These are phyloP conservation scores for Spisula solida DNA, from an alignment of 2,888 invertebrate genomes.

Conservation along the genomic window DNA sequence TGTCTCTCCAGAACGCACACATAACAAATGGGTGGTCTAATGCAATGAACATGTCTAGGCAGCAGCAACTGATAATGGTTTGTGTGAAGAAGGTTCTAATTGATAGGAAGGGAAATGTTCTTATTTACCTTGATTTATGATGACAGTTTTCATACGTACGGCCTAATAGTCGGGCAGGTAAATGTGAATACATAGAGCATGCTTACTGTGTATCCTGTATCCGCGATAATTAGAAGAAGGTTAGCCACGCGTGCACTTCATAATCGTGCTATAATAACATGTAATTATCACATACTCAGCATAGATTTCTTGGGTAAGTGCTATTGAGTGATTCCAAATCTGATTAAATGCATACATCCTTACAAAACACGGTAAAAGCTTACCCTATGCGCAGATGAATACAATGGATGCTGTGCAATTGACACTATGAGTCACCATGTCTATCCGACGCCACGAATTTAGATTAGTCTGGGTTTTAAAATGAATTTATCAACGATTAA, in stretches of 20 bases:
- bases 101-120: slow-evolving; percentile 3
- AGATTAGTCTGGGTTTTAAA: background rate
- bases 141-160: background rate
- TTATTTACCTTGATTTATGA: background rate
- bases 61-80: background rate
- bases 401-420: background rate
- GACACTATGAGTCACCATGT: background rate
- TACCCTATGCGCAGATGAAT: background rate
- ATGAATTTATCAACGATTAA: background rate
- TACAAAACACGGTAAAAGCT: background rate
- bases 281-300: background rate
- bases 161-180: slow-evolving; percentile 1
- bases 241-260: background rate
- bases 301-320: background rate
- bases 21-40: slow-evolving; percentile 10
- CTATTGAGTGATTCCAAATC: background rate
- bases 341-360: background rate
- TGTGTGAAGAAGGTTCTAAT: background rate
- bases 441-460: background rate
- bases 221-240: background rate
- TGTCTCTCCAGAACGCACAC: background rate
- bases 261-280: background rate
- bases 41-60: background rate
- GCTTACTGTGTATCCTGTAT: background rate
- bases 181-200: background rate